Evolutionary conservation across 2,797 vertebrate species (phyloP), one percentile per base, ranked within the genome.

Genomic region (Enteromius anoplus): DNA sequence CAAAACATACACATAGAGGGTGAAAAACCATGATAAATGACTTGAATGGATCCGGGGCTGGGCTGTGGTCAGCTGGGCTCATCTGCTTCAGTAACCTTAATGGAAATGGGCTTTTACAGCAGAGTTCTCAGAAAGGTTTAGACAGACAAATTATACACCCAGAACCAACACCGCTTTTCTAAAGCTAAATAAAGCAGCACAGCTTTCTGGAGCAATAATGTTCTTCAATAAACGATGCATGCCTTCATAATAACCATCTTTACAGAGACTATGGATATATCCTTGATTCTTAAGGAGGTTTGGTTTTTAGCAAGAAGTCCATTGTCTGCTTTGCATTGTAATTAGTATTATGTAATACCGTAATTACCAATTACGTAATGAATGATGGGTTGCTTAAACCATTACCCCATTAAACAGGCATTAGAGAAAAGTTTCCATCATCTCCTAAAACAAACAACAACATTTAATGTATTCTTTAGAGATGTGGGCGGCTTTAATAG

Each of bases 1-100:
- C 15, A 11, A 62, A 81, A 60, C 66, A 70, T 12, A 17, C 10
- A 29, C 5, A 53, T 37, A 15, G 2, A 23, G 0, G 23, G 40
- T 21, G 55, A 26, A 69, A 32, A 60, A 71, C 4, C 42, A 49
- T 80, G 58, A 86, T 80, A 62, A 77, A 85, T 85, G 75, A 75
- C 8, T 3, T 19, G 62, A 70, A 60, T 42, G 37, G 40, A 73
- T 40, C 26, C 73, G 34, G 3, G 68, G 23, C 23, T 60, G 58
- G 23, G 26, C 58, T 26, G 55, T 60, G 58, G 23, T 62, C 58
- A 26, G 58, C 1, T 62, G 58, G 53, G 62, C 69, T 86, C 68
- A 78, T 85, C 51, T 84, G 83, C 68, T 75, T 34, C 40, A 23
- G 73, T 69, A 58, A 69, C 58, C 64, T 60, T 77, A 73, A 62